Conservation (phyloP, 2,797 vertebrate species). For the Halcyon smyrnensis region DNA sequence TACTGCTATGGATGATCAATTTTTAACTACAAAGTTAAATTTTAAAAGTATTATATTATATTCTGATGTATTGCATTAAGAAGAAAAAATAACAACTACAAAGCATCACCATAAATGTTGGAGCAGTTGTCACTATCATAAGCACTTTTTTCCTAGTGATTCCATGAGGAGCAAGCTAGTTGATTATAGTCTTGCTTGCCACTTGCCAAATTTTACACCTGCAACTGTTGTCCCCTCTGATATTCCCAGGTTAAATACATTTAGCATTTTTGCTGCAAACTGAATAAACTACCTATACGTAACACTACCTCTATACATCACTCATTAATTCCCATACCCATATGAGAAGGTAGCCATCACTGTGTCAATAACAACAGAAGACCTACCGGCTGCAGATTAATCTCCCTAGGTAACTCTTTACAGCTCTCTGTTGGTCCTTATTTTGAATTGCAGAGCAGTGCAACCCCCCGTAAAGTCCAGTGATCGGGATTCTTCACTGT, state of each 20-base stretch:
- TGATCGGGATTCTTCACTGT: slow-evolving; percentile 80
- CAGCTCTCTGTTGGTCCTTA: slow-evolving; percentile 21
- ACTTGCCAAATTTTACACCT: not conserved
- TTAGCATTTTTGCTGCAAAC: not conserved
- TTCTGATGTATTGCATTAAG: not conserved
- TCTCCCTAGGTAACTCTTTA: not conserved
- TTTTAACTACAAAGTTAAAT: not conserved
- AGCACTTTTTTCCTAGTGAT: not conserved
- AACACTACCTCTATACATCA: not conserved
- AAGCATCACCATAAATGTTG: not conserved
- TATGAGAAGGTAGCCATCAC: not conserved
- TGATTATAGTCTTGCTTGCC: not conserved
- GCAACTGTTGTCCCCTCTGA: not conserved
- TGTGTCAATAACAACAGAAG: not conserved
- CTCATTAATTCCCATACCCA: not conserved
- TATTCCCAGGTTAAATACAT: not conserved
- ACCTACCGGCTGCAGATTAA: not conserved
- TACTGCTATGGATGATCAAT: not conserved
- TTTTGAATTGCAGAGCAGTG: slow-evolving; percentile 85
- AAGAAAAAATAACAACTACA: not conserved
- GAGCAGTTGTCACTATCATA: not conserved
- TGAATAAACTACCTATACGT: not conserved
- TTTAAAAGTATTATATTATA: not conserved
- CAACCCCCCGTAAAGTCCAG: slow-evolving; percentile 85
- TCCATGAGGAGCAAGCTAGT: not conserved